A percentile compares a stretch with the other conserved stretches of the same genome.
Evolutionary conservation across 2,113 vertebrate species (phyloP).

Genomic region (Ophthalmolycus amberensis): DNA sequence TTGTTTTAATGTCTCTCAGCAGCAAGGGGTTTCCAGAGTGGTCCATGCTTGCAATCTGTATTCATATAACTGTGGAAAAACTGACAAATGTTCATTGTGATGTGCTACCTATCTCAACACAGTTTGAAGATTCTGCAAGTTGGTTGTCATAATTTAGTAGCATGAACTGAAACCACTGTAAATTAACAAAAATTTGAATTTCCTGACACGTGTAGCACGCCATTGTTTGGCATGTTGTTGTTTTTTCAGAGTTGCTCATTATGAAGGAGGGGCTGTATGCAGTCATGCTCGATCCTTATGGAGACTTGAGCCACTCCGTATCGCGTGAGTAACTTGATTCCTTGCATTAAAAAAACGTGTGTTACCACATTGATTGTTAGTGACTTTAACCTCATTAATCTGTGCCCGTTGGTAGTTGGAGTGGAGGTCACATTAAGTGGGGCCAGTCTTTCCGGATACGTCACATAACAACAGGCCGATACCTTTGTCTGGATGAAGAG

Average conservation of each 20-base stretch:
- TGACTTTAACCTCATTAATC: not conserved
- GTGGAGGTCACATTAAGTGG: slow-evolving; percentile 93
- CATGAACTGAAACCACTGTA: not conserved
- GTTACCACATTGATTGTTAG: not conserved
- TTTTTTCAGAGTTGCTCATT: slow-evolving; percentile 86
- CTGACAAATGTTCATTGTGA: not conserved
- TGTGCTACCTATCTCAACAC: not conserved
- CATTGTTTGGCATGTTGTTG: slow-evolving; percentile 1
- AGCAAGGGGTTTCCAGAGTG: not conserved
- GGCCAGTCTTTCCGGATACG: slow-evolving; percentile 91
- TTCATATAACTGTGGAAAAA: not conserved
- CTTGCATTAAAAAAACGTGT: not conserved
- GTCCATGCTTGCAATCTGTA: not conserved
- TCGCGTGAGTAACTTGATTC: slow-evolving; percentile 80
- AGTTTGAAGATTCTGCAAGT: not conserved
- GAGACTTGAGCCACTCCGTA: slow-evolving; percentile 91
- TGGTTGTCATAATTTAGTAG: not conserved
- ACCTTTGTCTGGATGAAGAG: slow-evolving; percentile 90
- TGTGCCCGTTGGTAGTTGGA: slow-evolving; percentile 82
- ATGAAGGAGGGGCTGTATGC: slow-evolving; percentile 91
- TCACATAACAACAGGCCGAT: slow-evolving; percentile 92
- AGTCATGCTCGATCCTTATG: slow-evolving; percentile 93
- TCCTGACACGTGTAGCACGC: not conserved
- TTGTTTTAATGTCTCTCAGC: not conserved
- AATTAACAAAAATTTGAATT: not conserved